Evolutionary conservation across 2,888 invertebrate species (phyloP).

Genomic region (Podotricha telesiphe): DNA sequence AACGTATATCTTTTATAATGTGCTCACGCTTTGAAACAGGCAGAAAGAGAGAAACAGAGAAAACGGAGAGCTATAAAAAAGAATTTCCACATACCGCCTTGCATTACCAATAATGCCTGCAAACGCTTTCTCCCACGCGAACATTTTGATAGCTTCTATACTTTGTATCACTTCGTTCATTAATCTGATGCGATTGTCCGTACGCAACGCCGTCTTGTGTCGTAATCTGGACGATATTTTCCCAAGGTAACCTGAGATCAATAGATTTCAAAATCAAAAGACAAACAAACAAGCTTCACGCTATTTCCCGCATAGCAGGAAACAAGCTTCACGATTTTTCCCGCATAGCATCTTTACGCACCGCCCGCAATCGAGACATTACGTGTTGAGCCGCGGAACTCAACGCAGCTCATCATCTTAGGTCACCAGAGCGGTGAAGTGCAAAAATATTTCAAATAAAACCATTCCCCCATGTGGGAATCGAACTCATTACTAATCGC

Average conservation of each 20-base stretch:
- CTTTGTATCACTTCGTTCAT: constrained; percentile 95
- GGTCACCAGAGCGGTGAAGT: too few species aligned
- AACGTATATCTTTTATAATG: too few species aligned
- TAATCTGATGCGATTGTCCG: constrained; percentile 92
- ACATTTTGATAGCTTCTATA: constrained; percentile 94
- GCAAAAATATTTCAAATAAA: too few species aligned
- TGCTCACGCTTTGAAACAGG: background rate
- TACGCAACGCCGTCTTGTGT: constrained; percentile 88
- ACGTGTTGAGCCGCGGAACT: too few species aligned
- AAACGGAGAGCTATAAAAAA: background rate
- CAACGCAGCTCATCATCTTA: too few species aligned
- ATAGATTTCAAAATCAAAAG: background rate
- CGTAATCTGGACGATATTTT: constrained; percentile 87
- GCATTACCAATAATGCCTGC: constrained; percentile 88
- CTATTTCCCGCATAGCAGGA: too few species aligned
- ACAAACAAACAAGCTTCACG: background rate
- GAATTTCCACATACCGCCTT: constrained; percentile 80
- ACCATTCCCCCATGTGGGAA: too few species aligned
- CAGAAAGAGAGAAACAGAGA: background rate
- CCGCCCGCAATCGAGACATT: too few species aligned
- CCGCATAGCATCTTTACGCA: too few species aligned
- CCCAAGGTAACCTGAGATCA: constrained; percentile 85
- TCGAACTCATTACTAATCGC: too few species aligned
- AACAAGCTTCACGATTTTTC: too few species aligned
- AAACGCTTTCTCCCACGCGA: constrained; percentile 93